phyloP scores from a whole-genome alignment of 2,797 vertebrate genomes.

The Halcyon smyrnensis region DNA sequence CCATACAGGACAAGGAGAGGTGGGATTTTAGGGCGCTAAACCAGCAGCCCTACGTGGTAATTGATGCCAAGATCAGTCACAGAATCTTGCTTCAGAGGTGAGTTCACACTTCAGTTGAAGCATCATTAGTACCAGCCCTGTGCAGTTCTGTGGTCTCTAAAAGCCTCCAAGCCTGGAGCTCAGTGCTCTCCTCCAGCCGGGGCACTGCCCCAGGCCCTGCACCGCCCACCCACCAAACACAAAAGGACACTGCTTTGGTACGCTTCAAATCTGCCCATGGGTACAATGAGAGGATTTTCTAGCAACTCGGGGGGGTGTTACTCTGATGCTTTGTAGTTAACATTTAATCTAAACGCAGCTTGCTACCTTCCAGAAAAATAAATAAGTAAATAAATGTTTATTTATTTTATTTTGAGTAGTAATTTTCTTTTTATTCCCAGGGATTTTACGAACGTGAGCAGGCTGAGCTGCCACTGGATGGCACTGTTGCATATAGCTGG shows the following conservation, averaged over 20 bases:
- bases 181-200: fast-evolving
- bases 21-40: neutral
- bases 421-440: neutral
- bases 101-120: neutral
- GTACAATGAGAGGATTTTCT: neutral
- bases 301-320: neutral
- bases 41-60: neutral
- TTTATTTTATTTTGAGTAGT: neutral
- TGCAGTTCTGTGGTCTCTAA: neutral
- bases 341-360: neutral
- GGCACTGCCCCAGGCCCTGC: no score
- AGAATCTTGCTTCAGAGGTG: neutral
- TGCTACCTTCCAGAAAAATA: neutral
- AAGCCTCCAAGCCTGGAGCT: neutral
- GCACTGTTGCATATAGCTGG: slow-evolving; percentile 75
- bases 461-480: slow-evolving; percentile 72
- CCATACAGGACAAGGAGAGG: neutral
- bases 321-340: neutral
- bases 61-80: neutral
- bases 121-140: neutral
- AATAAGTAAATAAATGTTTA: fast-evolving
- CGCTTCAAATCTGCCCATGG: fast-evolving
- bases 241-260: fast-evolving
- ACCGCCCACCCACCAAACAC: neutral
- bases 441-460: neutral